Percentiles rank a stretch among this genome's conserved stretches.
Conservation (phyloP, 2,113 vertebrate genomes). For the Eubucco bourcierii region DNA sequence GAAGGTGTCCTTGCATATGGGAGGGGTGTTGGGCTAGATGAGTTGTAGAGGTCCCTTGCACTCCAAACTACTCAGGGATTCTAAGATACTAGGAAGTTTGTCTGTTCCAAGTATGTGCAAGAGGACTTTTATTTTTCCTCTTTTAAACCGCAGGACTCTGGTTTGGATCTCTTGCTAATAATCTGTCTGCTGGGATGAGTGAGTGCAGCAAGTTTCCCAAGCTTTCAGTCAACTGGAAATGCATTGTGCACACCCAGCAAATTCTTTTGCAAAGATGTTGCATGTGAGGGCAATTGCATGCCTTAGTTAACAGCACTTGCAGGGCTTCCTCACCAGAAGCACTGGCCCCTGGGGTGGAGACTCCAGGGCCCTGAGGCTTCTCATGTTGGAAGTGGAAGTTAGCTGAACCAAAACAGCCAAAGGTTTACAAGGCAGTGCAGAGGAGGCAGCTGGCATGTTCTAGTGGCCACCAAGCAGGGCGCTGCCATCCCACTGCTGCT, state of each 20-base stretch:
- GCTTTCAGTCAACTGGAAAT: background rate
- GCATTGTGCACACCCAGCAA: background rate
- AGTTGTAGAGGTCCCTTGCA: no score
- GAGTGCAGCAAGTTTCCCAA: background rate
- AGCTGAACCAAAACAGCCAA: background rate
- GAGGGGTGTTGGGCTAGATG: no score
- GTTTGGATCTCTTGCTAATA: background rate
- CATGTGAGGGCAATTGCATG: background rate
- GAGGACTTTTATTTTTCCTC: background rate
- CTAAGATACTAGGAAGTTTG: background rate
- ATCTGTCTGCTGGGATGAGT: background rate
- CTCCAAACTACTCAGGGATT: no score
- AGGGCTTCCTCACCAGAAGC: background rate
- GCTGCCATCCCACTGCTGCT: background rate
- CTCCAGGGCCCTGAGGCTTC: background rate
- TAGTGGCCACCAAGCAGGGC: accelerated
- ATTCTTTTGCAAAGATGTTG: background rate
- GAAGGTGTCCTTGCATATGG: no score
- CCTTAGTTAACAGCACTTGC: background rate
- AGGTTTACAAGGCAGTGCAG: background rate
- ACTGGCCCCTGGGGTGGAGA: background rate
- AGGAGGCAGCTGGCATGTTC: background rate
- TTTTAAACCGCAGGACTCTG: background rate
- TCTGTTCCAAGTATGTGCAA: background rate
- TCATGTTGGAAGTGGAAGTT: background rate